phyloP scores from a whole-genome alignment of 2,113 vertebrate genomes.

The Pagrus major region DNA sequence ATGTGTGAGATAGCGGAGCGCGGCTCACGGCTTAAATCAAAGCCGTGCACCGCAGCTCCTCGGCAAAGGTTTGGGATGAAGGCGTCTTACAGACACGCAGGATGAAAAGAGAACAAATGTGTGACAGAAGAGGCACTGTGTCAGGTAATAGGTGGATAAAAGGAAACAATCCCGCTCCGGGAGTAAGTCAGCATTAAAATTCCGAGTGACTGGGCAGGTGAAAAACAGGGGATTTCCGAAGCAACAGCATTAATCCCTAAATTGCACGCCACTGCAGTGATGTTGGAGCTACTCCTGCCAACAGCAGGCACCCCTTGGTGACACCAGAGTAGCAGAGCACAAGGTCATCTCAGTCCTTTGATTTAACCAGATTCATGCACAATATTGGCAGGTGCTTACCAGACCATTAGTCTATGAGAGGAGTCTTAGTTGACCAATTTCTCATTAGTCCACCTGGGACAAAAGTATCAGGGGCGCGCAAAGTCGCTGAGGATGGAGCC shows the following conservation, averaged over 20 bases:
- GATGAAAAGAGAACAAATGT: slow-evolving; percentile 15
- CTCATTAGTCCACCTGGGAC: too few species aligned
- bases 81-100: background rate
- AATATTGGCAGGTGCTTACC: slow-evolving; percentile 2
- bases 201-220: slow-evolving; percentile 7
- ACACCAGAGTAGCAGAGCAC: slow-evolving; percentile 6
- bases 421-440: too few species aligned
- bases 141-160: slow-evolving; percentile 12
- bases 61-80: slow-evolving; percentile 28
- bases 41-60: background rate
- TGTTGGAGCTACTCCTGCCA: slow-evolving; percentile 23
- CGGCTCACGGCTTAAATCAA: slow-evolving; percentile 46
- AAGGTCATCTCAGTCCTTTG: background rate
- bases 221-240: slow-evolving; percentile 31
- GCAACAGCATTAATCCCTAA: slow-evolving; percentile 4
- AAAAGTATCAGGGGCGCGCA: too few species aligned
- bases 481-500: too few species aligned
- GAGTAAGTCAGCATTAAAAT: background rate
- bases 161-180: background rate
- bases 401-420: too few species aligned
- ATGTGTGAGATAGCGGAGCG: slow-evolving; percentile 35
- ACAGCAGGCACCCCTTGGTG: background rate
- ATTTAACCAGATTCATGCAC: background rate
- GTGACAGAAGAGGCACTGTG: slow-evolving; percentile 10
- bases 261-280: background rate